Evolutionary conservation across 2,113 vertebrate species (phyloP).

Genomic region (Erpornis zantholeuca): DNA sequence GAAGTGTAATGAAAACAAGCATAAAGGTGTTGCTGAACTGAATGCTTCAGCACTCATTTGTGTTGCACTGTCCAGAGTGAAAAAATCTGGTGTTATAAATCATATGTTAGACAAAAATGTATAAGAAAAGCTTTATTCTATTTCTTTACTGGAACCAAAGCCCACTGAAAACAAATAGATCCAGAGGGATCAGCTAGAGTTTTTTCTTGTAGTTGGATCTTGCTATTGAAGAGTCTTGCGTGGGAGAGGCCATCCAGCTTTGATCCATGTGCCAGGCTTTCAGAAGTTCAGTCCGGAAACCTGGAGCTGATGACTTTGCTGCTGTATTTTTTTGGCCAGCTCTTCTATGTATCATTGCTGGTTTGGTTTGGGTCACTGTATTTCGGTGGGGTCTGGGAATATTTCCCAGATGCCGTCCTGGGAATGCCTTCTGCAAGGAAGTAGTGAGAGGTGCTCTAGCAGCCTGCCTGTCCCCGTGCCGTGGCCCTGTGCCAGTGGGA

Average conservation of each 20-base stretch:
- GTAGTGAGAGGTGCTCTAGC: not conserved
- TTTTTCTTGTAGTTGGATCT: not conserved
- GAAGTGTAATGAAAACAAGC: not conserved
- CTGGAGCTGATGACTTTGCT: not conserved
- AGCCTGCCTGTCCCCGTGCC: not conserved
- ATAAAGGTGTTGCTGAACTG: not conserved
- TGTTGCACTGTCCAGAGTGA: not conserved
- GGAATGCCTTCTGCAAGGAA: not conserved
- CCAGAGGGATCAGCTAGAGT: not conserved
- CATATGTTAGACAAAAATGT: not conserved
- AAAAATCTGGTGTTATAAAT: not conserved
- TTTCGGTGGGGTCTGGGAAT: not conserved
- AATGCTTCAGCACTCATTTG: not conserved
- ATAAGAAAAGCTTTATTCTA: not conserved
- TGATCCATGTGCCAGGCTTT: not conserved
- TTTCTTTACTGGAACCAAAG: not conserved
- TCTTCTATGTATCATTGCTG: not conserved
- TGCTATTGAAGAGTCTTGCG: not conserved
- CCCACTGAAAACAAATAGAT: not conserved
- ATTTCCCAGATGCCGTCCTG: not conserved
- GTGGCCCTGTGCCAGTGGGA: accelerated
- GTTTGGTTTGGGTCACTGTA: not conserved
- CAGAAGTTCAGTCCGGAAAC: not conserved
- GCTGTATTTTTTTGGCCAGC: not conserved
- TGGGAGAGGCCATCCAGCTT: not conserved